A percentile compares a stretch with the other conserved stretches of the same genome.
Evolutionary conservation across 2,113 vertebrate genomes (phyloP).

Genomic region (Amazona guildingii): DNA sequence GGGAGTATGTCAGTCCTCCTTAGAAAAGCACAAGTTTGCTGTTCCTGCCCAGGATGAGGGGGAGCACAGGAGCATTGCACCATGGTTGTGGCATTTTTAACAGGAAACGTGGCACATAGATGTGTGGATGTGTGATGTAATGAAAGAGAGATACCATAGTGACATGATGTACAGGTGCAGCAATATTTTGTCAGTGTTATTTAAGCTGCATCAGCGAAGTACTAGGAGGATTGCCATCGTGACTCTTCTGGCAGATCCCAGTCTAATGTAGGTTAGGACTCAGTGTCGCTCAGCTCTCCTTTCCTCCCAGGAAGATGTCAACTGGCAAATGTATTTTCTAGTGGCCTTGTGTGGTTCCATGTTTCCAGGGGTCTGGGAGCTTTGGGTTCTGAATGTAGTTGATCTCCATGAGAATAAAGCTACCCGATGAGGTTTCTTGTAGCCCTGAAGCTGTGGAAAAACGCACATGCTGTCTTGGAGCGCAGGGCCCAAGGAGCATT

Average conservation of each 20-base stretch:
- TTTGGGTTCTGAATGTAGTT: neutral
- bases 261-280: neutral
- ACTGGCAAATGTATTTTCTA: neutral
- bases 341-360: fast-evolving
- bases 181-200: neutral
- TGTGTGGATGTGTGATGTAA: neutral
- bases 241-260: neutral
- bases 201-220: neutral
- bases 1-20: neutral
- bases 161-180: neutral
- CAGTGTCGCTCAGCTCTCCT: neutral
- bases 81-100: neutral
- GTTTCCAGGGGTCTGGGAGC: neutral
- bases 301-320: neutral
- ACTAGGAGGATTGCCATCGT: neutral
- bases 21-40: neutral
- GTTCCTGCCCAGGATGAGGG: neutral
- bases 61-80: neutral
- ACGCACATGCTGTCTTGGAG: neutral
- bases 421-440: neutral
- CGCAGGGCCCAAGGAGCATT: neutral
- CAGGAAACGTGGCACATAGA: fast-evolving
- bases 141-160: neutral
- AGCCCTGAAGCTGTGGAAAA: neutral
- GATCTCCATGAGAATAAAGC: neutral